Evolutionary conservation across 2,888 invertebrate species (phyloP), one percentile per base, ranked within the genome.

Genomic region (Anthophora plumipes): DNA sequence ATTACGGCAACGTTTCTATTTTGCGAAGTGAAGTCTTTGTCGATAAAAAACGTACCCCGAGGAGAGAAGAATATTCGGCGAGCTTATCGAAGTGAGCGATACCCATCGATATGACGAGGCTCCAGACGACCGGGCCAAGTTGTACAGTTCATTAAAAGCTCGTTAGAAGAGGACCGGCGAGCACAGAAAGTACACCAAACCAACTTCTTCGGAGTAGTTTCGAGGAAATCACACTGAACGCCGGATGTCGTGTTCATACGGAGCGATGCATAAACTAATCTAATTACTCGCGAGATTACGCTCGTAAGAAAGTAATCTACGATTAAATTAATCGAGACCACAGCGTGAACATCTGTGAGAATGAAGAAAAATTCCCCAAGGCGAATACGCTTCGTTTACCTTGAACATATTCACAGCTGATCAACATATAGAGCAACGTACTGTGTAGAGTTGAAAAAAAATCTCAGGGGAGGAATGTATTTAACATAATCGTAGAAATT

Each of bases 61-160:
- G 31, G 20, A 1, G 2, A 12, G 8, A 60, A 59, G 48, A 70
- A 77, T 48, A 54, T 59, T 54, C 48, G 70, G 61, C 64, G 41
- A 82, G 82, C 67, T 83, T 77, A 86, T 83, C 82, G 80, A 81
- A 67, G 59, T 61, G 64, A 61, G 61, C 76, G 87, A 87, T 83
- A 89, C 85, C 74, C 73, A 85, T 87, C 86, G 80, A 80, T 64
- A 63, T 80, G 79, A 85, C 85, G 78, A 76, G 75, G 1, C 17
- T 72, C 64, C 68, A 31, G 67, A 31, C 72, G 78, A 63, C 67
- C 59, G 67, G 73, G 82, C 66, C 54, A 75, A 48, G 84, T 80
- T 60, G 77, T 68, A 79, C 77, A 86, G 85, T 88, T 90, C 90
- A 87, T 91, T 89, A 90, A 91, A 91, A 90, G 84, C 90, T 91